Conservation (phyloP, 2,888 invertebrate genomes). For the Blastobasis adustella region DNA sequence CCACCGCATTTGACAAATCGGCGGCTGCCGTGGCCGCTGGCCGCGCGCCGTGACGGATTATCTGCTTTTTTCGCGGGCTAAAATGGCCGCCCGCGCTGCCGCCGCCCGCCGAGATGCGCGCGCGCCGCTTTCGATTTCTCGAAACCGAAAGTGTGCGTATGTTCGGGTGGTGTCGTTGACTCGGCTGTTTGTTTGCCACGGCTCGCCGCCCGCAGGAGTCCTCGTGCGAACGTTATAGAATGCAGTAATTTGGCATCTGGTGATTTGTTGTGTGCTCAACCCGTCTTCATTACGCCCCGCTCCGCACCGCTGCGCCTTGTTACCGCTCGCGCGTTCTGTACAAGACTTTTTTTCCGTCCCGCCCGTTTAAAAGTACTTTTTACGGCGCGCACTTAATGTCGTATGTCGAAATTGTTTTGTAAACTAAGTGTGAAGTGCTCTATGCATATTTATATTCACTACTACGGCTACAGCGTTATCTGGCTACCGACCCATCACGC, state of each 20-base stretch:
- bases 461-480: too few species aligned
- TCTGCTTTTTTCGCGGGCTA: constrained; percentile 53
- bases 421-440: too few species aligned
- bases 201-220: constrained; percentile 48
- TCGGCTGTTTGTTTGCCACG: constrained; percentile 69
- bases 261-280: constrained; percentile 56
- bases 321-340: constrained; percentile 37
- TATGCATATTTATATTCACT: too few species aligned
- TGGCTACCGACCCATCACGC: too few species aligned
- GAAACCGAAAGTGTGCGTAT: constrained; percentile 69
- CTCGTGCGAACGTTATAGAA: constrained; percentile 51
- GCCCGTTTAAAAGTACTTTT: background rate
- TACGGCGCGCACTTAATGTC: background rate
- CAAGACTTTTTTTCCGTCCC: constrained; percentile 1
- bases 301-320: constrained; percentile 35
- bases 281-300: constrained; percentile 38
- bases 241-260: constrained; percentile 50
- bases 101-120: constrained; percentile 24
- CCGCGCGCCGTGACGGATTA: constrained; percentile 56
- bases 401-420: too few species aligned
- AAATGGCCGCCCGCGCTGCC: constrained; percentile 47
- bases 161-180: constrained; percentile 71
- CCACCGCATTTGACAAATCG: constrained; percentile 48
- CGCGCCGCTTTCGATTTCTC: constrained; percentile 66
- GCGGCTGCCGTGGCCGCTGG: constrained; percentile 31